Evolutionary conservation across 1,140 invertebrate species (phyloP).

Genomic region (Probaryconus sp.): DNA sequence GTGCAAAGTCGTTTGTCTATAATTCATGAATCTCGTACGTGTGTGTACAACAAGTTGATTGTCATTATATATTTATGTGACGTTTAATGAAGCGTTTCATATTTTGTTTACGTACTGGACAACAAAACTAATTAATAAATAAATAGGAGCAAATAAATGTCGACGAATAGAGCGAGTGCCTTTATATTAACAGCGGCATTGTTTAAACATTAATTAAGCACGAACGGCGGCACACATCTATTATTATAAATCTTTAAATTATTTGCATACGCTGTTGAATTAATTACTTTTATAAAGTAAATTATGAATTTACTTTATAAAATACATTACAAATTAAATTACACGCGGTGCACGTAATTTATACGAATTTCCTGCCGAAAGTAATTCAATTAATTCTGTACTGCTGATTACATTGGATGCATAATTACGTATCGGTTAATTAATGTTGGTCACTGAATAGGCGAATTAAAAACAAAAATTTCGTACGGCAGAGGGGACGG

Average conservation of each 20-base stretch:
- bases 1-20: too few species aligned
- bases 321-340: conserved; percentile 54
- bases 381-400: conserved; percentile 61
- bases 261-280: conserved; percentile 42
- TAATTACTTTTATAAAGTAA: conserved; percentile 52
- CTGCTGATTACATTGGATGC: conserved; percentile 54
- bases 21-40: too few species aligned
- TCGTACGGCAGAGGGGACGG: too few species aligned
- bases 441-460: conserved; percentile 45
- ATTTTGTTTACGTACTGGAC: too few species aligned
- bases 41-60: too few species aligned
- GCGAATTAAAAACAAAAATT: conserved; percentile 5
- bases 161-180: too few species aligned
- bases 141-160: too few species aligned
- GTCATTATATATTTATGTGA: too few species aligned
- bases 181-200: conserved; percentile 1
- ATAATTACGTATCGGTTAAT: conserved; percentile 59
- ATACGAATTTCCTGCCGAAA: conserved; percentile 60
- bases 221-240: conserved; percentile 5
- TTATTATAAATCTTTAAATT: conserved; percentile 57
- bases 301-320: conserved; percentile 62
- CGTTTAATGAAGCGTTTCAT: too few species aligned
- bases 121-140: too few species aligned
- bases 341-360: conserved; percentile 55
- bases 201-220: conserved; percentile 31